phyloP scores from a whole-genome alignment of 2,888 invertebrate genomes.

The Lymantria monacha region DNA sequence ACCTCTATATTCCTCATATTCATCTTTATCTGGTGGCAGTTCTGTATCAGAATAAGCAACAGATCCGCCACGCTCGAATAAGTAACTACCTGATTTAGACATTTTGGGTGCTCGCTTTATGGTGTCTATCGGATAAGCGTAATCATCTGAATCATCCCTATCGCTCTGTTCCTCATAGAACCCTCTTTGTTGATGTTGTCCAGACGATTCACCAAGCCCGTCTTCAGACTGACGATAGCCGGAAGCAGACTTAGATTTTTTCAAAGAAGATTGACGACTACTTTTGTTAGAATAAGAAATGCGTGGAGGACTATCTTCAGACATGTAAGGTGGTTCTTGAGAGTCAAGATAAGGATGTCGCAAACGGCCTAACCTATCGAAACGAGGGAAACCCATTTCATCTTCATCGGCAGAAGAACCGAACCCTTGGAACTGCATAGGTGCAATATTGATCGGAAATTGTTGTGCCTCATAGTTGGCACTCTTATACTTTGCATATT shows the following conservation, averaged over 20 bases:
- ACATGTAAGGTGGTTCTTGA: conserved; percentile 70
- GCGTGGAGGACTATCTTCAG: conserved; percentile 76
- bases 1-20: conserved; percentile 69
- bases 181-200: conserved; percentile 55
- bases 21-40: conserved; percentile 67
- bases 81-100: conserved; percentile 64
- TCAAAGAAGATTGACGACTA: conserved; percentile 76
- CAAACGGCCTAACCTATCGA: conserved; percentile 82
- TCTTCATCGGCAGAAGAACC: conserved; percentile 85
- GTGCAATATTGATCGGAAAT: conserved; percentile 72
- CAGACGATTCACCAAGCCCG: conserved; percentile 60
- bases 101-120: conserved; percentile 76
- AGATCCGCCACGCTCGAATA: conserved; percentile 71
- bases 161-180: conserved; percentile 73
- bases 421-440: conserved; percentile 82
- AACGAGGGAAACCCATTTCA: conserved; percentile 85
- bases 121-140: conserved; percentile 76
- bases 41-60: conserved; percentile 74
- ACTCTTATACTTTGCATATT: conserved; percentile 70
- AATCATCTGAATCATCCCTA: conserved; percentile 75
- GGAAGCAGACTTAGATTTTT: conserved; percentile 62
- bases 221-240: conserved; percentile 65
- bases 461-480: conserved; percentile 68
- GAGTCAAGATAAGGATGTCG: conserved; percentile 78
- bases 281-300: conserved; percentile 72